phyloP scores from a whole-genome alignment of 2,113 vertebrate species.

The Misgurnus mizolepis region DNA sequence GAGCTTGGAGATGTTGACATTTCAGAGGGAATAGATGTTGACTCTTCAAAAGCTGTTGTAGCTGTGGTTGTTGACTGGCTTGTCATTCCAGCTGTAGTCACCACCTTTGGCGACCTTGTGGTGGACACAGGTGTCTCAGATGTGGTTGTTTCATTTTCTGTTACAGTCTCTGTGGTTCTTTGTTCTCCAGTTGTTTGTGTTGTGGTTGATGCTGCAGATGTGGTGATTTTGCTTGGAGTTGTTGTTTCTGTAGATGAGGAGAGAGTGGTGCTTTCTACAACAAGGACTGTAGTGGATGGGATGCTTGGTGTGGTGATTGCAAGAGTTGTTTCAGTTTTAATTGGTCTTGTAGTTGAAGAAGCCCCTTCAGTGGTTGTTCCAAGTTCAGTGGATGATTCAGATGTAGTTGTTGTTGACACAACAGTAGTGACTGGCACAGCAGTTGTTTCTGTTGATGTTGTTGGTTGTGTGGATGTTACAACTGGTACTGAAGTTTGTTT shows the following conservation, averaged over 20 bases:
- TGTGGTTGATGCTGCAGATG: slow-evolving; percentile 14
- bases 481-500: too few species aligned
- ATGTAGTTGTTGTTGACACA: too few species aligned
- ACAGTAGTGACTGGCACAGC: too few species aligned
- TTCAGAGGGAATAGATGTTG: neutral
- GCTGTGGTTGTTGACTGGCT: neutral
- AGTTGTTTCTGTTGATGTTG: neutral
- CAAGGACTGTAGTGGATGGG: too few species aligned
- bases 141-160: neutral
- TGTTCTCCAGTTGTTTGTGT: neutral
- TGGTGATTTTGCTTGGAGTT: neutral
- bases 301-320: too few species aligned
- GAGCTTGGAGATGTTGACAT: neutral
- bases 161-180: neutral
- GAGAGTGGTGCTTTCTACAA: neutral
- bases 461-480: neutral
- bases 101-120: neutral
- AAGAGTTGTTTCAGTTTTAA: neutral
- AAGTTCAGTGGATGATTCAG: neutral
- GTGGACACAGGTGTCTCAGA: neutral
- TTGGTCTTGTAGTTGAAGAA: slow-evolving; percentile 1
- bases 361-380: neutral
- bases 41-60: neutral
- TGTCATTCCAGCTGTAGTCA: neutral
- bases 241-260: neutral